Evolutionary conservation across 2,113 vertebrate species (phyloP).

Genomic region (Bujurquina vittata): DNA sequence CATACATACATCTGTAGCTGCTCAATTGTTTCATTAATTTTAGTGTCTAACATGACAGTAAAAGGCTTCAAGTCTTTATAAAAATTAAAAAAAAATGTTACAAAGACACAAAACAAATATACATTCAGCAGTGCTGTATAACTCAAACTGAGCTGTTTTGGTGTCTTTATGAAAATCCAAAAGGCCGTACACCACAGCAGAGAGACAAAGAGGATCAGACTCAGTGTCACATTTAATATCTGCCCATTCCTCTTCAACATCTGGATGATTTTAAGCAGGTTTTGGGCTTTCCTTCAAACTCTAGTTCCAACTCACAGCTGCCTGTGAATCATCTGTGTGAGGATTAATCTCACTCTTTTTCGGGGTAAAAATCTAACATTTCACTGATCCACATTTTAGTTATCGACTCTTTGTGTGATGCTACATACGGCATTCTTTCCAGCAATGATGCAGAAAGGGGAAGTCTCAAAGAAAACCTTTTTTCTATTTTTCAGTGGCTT

Average conservation of each 20-base stretch:
- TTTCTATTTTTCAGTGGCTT: background rate
- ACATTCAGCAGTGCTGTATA: slow-evolving; percentile 3
- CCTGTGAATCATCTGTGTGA: background rate
- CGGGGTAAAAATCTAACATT: slow-evolving; percentile 13
- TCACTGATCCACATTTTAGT: background rate
- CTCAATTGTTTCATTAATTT: slow-evolving; percentile 19
- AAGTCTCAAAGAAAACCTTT: background rate
- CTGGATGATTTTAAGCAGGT: background rate
- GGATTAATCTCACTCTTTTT: background rate
- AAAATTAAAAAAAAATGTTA: background rate
- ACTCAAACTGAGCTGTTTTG: slow-evolving; percentile 10
- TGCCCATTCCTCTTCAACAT: background rate
- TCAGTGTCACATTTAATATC: background rate
- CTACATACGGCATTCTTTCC: background rate
- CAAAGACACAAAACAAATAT: slow-evolving; percentile 26
- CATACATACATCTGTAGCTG: background rate
- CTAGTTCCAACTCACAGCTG: background rate
- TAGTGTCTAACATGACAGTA: slow-evolving; percentile 1
- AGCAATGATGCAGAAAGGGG: background rate
- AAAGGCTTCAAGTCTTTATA: slow-evolving; percentile 38
- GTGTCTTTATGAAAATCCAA: slow-evolving; percentile 3
- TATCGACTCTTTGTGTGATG: background rate
- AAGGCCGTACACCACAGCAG: background rate
- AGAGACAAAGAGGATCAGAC: background rate
- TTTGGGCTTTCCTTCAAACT: background rate